A percentile compares a stretch with the other conserved stretches of the same genome.
phyloP scores from a whole-genome alignment of 1,140 invertebrate genomes.

The Pachyrhynchus sulphureomaculatus region DNA sequence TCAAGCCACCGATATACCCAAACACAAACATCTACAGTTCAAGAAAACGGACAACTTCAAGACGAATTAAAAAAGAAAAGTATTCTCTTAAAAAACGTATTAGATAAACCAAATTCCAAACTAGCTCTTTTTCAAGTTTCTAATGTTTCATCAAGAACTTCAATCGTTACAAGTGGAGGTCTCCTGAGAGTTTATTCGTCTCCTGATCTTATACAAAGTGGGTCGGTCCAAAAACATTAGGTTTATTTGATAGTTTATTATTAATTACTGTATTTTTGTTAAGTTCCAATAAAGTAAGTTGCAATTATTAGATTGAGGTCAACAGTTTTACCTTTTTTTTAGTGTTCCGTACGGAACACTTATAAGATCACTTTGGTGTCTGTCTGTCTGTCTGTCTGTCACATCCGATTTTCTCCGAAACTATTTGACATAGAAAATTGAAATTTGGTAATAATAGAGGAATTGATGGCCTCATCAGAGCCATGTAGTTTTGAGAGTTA shows the following conservation, averaged over 20 bases:
- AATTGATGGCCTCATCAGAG: too few relatives aligned
- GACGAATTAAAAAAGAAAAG: background rate
- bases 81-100: conserved; percentile 13
- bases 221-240: background rate
- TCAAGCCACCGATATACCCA: background rate
- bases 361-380: too few relatives aligned
- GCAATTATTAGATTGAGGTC: too few relatives aligned
- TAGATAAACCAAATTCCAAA: conserved; percentile 23
- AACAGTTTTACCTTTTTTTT: too few relatives aligned
- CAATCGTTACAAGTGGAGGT: background rate
- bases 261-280: conserved; percentile 5
- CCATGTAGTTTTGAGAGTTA: too few relatives aligned
- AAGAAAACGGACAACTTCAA: background rate
- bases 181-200: conserved; percentile 24
- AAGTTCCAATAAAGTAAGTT: conserved; percentile 5
- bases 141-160: conserved; percentile 15
- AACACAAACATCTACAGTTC: background rate
- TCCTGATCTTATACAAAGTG: conserved; percentile 19
- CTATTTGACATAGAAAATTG: too few relatives aligned
- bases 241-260: background rate
- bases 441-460: too few relatives aligned
- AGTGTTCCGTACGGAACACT: too few relatives aligned
- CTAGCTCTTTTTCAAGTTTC: conserved; percentile 34
- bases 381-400: too few relatives aligned
- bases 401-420: too few relatives aligned